A percentile compares a stretch with the other conserved stretches of the same genome.
Conservation (phyloP, 1,140 invertebrate species). For the Apis cerana region DNA sequence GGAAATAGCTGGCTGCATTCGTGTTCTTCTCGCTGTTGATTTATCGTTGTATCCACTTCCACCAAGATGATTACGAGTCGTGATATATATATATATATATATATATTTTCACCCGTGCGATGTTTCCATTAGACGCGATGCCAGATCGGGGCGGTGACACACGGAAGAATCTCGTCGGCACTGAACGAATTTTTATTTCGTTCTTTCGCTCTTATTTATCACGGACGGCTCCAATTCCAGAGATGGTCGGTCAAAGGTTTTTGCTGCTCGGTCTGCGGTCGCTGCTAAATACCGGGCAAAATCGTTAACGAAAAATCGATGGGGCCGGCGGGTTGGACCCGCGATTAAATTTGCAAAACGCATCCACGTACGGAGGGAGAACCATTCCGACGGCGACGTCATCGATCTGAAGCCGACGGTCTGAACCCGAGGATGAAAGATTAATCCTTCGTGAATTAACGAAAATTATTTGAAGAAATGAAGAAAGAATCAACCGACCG, state of each 20-base stretch:
- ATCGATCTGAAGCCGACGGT: not conserved
- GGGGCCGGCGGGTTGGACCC: not conserved
- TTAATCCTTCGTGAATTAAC: constrained; percentile 13
- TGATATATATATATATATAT: not conserved
- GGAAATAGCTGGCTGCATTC: constrained; percentile 7
- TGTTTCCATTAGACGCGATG: constrained; percentile 46
- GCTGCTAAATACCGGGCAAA: not conserved
- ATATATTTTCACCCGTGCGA: constrained; percentile 11
- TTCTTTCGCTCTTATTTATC: not conserved
- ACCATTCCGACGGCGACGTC: not conserved
- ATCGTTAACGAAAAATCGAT: constrained; percentile 25
- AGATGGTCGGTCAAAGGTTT: not conserved
- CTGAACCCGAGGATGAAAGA: not conserved
- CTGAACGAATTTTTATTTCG: constrained; percentile 28
- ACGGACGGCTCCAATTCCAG: not conserved
- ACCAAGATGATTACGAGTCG: constrained; percentile 51
- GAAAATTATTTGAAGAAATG: not conserved
- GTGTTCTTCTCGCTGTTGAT: constrained; percentile 46
- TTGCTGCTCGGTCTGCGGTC: not conserved
- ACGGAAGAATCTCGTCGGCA: not conserved
- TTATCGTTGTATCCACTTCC: constrained; percentile 42
- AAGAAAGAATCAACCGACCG: too few species aligned
- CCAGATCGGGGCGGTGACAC: not conserved
- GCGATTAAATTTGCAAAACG: constrained; percentile 25
- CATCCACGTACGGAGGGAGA: not conserved